Evolutionary conservation across 2,113 vertebrate genomes (phyloP), one percentile per base, ranked within the genome.

Genomic region (Corythornis madagascariensis): DNA sequence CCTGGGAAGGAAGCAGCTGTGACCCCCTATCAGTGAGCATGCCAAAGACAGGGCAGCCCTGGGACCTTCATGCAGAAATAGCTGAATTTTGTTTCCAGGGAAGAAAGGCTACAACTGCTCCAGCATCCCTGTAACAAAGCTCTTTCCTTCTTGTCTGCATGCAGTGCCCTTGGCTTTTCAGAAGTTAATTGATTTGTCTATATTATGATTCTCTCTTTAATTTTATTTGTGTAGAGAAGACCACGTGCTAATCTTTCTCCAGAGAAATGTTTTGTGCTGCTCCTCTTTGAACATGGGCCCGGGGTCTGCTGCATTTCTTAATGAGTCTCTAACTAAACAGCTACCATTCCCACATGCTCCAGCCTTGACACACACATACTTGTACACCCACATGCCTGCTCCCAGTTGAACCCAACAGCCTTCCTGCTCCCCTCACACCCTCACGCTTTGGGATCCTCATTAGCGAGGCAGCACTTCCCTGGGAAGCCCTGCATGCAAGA

Each of bases 161-260:
- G 56, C 26, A 8, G 28, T 73, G 92, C 61, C 74, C 86, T 93
- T 94, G 93, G 89, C 83, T 92, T 92, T 93, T 90, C 65, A 61
- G 83, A 93, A 95, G 88, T 88, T 96, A 96, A 95, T 90, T 89
- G 88, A 94, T 93, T 94, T 86, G 73, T 89, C 93, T 77, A 7
- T 89, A 88, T 92, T 92, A 83, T 42, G n/a, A 72, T 71, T 72
- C 80, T 84, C n/a, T 61, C 57, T 93, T 81, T 88, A 94, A 81
- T 96, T 94, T 93, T 96, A 90, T 95, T 92, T 95, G 64, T 86
- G 76, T 90, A 77, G 92, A 95, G 94, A 80, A 85, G 71, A 70
- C 63, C 88, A 67, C 4, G 11, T 0, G 2, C 76, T 91, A 67
- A 95, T 94, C 93, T 95, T 94, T 80, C 93, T 92, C 88, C 65